Conservation (phyloP, 2,797 vertebrate species). For the Hapalemur alaotrensis region DNA sequence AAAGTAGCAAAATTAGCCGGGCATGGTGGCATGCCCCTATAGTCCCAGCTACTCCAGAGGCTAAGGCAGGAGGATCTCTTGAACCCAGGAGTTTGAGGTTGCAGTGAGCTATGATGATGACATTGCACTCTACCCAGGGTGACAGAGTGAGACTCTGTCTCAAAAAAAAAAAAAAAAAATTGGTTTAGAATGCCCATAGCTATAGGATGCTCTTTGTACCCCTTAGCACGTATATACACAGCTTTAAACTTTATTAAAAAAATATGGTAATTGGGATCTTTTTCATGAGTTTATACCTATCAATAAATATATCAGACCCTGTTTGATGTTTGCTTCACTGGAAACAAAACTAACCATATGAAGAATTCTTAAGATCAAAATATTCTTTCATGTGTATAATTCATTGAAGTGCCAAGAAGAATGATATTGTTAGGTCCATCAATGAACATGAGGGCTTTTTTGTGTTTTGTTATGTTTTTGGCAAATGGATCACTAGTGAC, state of each 20-base stretch:
- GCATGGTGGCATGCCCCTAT: no score
- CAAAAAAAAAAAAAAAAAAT: no score
- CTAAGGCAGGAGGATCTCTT: no score
- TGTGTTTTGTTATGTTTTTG: neutral
- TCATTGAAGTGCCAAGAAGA: neutral
- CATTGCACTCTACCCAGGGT: no score
- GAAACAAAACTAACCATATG: slow-evolving; percentile 6
- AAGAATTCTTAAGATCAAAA: slow-evolving; percentile 48
- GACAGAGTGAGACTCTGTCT: no score
- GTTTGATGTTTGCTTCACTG: slow-evolving; percentile 51
- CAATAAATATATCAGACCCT: neutral
- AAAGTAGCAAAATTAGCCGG: no score
- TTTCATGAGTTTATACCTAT: neutral
- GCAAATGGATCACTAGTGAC: neutral
- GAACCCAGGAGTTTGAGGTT: no score
- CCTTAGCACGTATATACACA: neutral
- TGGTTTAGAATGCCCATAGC: neutral
- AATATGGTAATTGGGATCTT: neutral
- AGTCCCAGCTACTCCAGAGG: no score
- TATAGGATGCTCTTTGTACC: neutral
- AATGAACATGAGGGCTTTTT: neutral
- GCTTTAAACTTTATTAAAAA: neutral
- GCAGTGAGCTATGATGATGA: no score
- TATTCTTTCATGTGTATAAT: slow-evolving; percentile 25
- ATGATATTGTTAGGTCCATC: neutral